Conservation (phyloP, 2,888 invertebrate species). For the Ormyrus nitidulus region DNA sequence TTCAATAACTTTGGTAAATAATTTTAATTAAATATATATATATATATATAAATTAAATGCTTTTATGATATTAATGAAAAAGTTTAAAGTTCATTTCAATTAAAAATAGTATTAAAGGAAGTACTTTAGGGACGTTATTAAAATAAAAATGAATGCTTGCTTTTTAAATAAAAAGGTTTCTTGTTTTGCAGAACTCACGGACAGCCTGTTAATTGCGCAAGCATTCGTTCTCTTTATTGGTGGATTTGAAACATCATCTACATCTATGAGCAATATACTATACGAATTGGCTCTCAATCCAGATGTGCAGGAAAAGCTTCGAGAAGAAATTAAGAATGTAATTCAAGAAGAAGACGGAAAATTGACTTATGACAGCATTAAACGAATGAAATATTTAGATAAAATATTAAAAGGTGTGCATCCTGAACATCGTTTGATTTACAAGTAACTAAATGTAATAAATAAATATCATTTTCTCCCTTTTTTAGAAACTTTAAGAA, state of each 20-base stretch:
- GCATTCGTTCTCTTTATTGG: slow-evolving; percentile 75
- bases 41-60: too few relatives aligned
- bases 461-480: not conserved
- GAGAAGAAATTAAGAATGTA: slow-evolving; percentile 69
- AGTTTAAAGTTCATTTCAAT: too few relatives aligned
- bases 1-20: slow-evolving; percentile 60
- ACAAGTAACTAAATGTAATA: not conserved
- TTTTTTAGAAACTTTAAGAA: slow-evolving; percentile 74
- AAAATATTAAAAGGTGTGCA: slow-evolving; percentile 64
- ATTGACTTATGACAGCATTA: slow-evolving; percentile 71
- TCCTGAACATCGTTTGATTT: not conserved
- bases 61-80: too few relatives aligned
- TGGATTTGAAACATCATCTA: slow-evolving; percentile 76
- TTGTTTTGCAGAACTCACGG: slow-evolving; percentile 65
- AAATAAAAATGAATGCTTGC: too few relatives aligned
- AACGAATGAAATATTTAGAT: slow-evolving; percentile 73
- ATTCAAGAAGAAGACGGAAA: slow-evolving; percentile 64
- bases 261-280: slow-evolving; percentile 72
- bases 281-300: slow-evolving; percentile 74
- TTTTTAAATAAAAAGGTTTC: too few relatives aligned
- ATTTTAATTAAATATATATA: too few relatives aligned
- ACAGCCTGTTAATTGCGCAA: slow-evolving; percentile 69
- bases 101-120: too few relatives aligned
- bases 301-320: slow-evolving; percentile 71
- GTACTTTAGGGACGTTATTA: too few relatives aligned